phyloP scores from a whole-genome alignment of 2,113 vertebrate genomes.

The Pithys albifrons region DNA sequence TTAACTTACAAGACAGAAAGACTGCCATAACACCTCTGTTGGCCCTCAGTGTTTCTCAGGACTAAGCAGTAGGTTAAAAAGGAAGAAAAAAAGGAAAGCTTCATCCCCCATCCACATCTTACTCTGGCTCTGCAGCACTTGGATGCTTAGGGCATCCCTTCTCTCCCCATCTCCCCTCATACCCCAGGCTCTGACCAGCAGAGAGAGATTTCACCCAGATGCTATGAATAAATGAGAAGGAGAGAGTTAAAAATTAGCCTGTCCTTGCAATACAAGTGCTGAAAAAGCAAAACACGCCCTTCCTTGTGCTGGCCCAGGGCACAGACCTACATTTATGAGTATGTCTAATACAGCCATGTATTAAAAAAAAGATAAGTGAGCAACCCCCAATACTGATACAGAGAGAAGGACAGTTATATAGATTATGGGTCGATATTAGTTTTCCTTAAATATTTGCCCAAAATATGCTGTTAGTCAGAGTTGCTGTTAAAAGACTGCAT shows the following conservation, averaged over 20 bases:
- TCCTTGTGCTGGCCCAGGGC: background rate
- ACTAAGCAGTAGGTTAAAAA: background rate
- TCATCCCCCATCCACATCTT: background rate
- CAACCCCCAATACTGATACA: background rate
- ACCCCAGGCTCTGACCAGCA: background rate
- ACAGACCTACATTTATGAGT: background rate
- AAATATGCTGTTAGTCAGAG: background rate
- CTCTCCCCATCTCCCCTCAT: background rate
- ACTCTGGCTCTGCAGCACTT: rapidly evolving
- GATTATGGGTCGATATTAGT: background rate
- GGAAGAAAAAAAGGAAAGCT: background rate
- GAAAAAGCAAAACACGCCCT: background rate
- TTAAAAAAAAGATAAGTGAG: background rate
- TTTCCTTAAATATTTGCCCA: conserved; percentile 10
- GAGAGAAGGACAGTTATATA: background rate
- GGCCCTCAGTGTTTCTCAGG: background rate
- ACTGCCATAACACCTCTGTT: rapidly evolving
- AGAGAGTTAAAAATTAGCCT: conserved; percentile 10
- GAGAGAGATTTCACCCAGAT: background rate
- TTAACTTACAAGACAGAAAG: background rate
- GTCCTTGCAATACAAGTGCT: background rate
- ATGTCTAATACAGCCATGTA: background rate
- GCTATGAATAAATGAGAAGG: background rate
- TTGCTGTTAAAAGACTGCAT: rapidly evolving
- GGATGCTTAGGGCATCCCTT: background rate